These are phyloP conservation scores for Isotomurus palustris DNA, from an alignment of 2,888 invertebrate genomes.

Conservation along the genomic window DNA sequence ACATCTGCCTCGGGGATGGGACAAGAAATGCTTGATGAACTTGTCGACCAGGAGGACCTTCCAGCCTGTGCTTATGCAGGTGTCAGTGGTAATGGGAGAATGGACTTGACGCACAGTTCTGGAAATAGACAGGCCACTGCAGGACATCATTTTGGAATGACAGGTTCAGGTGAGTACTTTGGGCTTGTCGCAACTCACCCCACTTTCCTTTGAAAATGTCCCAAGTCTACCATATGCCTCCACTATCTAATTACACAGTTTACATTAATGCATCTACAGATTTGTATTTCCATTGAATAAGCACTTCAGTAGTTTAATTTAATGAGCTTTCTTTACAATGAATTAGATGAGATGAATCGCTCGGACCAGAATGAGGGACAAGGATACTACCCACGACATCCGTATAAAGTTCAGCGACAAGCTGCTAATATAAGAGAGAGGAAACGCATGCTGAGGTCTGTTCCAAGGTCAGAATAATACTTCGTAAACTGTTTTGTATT, in stretches of 20 bases:
- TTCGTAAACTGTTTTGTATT: too few relatives aligned
- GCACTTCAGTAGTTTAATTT: neutral
- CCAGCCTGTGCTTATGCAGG: constrained; percentile 40
- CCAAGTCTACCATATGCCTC: neutral
- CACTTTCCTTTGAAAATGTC: neutral
- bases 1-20: constrained; percentile 15
- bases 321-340: neutral
- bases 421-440: constrained; percentile 95
- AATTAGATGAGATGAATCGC: constrained; percentile 6
- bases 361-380: neutral
- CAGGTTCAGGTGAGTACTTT: constrained; percentile 11
- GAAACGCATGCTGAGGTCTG: constrained; percentile 87
- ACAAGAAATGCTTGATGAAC: constrained; percentile 11
- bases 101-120: constrained; percentile 25
- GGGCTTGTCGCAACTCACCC: neutral
- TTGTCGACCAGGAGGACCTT: constrained; percentile 32
- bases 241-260: neutral
- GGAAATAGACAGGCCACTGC: constrained; percentile 2
- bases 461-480: constrained; percentile 43
- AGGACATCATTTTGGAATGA: constrained; percentile 23
- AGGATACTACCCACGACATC: constrained; percentile 58
- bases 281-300: neutral
- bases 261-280: too few relatives aligned
- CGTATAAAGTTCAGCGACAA: constrained; percentile 82
- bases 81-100: constrained; percentile 15